Base-by-base conservation (phyloP, 2,888 invertebrate species). In the Eupithecia inturbata region DNA sequence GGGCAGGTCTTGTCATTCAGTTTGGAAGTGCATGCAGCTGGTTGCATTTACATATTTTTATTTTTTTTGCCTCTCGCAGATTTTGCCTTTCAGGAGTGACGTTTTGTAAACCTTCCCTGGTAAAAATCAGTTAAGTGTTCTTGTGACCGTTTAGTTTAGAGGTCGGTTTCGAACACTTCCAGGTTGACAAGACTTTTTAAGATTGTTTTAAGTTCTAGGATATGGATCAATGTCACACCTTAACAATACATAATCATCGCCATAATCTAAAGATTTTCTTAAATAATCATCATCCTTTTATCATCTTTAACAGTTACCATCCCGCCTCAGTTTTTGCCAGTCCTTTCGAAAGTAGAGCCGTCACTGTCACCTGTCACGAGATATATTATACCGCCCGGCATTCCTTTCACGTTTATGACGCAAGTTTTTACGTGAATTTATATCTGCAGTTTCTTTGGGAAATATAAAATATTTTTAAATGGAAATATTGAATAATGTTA, bases 371-470 rank as follows among this genome's bases (percentile, higher is more conserved):
- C 63, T 73, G 73, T 75, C 68, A 76, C 72, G 66, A 72, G 74
- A 74, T 73, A 76, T 75, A 76, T 70, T 41, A 62, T 49, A 12
- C 68, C 60, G 67, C 70, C 75, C 77, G 67, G 70, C 69, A 78
- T 79, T 77, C 79, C 57, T 71, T 60, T 60, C 79, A 78, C 77
- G 79, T 78, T 66, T 67, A 41, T 74, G 73, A 57, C 74, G 67
- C 62, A 72, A 70, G 77, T 76, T 78, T 78, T 78, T 78, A 66
- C 72, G 41, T 72, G 76, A 78, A 78, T 79, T 76, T 79, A 77
- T 78, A 74, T 70, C 68, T 53, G 68, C 72, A 67, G 69, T 67
- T 73, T 57, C 71, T 69, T 72, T 67, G 73, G 63, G 64, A 71
- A 75, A 75, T 70, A 73, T n/a, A 72, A 49, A 36, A 63, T 63